phyloP scores from a whole-genome alignment of 2,888 invertebrate species.

The Oligia fasciuncula region DNA sequence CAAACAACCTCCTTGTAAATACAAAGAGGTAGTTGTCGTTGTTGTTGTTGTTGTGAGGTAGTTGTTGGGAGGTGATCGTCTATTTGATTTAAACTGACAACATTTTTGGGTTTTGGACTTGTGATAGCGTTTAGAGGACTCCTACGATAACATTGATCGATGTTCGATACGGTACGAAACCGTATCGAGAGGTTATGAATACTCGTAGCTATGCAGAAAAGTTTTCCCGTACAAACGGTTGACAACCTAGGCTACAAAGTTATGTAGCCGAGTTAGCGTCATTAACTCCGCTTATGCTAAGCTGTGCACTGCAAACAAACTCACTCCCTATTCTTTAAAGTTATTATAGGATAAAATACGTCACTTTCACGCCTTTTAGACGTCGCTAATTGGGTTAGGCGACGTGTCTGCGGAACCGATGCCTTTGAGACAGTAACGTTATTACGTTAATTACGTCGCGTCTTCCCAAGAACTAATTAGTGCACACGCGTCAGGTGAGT shows the following conservation, averaged over 20 bases:
- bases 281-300: background rate
- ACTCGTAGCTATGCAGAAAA: background rate
- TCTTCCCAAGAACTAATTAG: background rate
- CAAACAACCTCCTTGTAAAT: background rate
- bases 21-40: background rate
- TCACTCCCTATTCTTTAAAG: background rate
- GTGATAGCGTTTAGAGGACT: too few relatives aligned
- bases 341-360: background rate
- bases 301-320: background rate
- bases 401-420: background rate
- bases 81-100: too few relatives aligned
- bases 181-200: too few relatives aligned
- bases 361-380: background rate
- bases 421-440: conserved; percentile 2
- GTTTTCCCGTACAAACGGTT: background rate
- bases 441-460: background rate
- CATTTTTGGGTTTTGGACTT: too few relatives aligned
- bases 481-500: background rate
- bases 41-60: too few relatives aligned
- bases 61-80: too few relatives aligned
- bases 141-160: too few relatives aligned
- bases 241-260: background rate
- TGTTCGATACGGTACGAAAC: too few relatives aligned
- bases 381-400: background rate
- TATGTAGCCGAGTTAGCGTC: background rate